Conservation (phyloP, 2,888 invertebrate species). For the Gnatocerus cornutus region DNA sequence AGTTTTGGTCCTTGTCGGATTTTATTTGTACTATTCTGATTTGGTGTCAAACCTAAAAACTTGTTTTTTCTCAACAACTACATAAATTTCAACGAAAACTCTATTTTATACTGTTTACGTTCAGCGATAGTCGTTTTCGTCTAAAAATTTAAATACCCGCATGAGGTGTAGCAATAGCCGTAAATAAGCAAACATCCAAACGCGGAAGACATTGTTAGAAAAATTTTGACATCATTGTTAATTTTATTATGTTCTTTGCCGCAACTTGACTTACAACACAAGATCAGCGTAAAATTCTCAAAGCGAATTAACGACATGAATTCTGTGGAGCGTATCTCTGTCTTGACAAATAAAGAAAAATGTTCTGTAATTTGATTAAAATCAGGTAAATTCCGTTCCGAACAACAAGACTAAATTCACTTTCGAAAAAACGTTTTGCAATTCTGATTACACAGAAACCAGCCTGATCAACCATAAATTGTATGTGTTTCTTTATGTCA, state of each 20-base stretch:
- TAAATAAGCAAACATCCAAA: constrained; percentile 35
- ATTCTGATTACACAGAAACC: constrained; percentile 22
- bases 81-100: constrained; percentile 34
- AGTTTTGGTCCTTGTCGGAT: constrained; percentile 20
- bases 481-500: constrained; percentile 29
- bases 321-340: constrained; percentile 31
- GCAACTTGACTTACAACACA: constrained; percentile 26
- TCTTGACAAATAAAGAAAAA: constrained; percentile 33
- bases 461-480: constrained; percentile 43
- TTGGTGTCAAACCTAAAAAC: constrained; percentile 15
- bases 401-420: constrained; percentile 17
- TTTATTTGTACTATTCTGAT: constrained; percentile 29
- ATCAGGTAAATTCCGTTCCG: constrained; percentile 23
- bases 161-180: constrained; percentile 37
- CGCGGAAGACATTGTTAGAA: constrained; percentile 25
- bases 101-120: constrained; percentile 30
- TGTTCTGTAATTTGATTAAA: constrained; percentile 38
- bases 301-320: constrained; percentile 20
- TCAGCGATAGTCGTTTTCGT: constrained; percentile 20
- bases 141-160: constrained; percentile 31
- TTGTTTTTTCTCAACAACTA: constrained; percentile 35
- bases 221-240: constrained; percentile 37
- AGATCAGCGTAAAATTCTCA: constrained; percentile 23
- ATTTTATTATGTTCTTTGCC: constrained; percentile 14
- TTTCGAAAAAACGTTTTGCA: constrained; percentile 47